Evolutionary conservation across 1,140 invertebrate species (phyloP), one percentile per base, ranked within the genome.

Genomic region (Cotesia typhae): DNA sequence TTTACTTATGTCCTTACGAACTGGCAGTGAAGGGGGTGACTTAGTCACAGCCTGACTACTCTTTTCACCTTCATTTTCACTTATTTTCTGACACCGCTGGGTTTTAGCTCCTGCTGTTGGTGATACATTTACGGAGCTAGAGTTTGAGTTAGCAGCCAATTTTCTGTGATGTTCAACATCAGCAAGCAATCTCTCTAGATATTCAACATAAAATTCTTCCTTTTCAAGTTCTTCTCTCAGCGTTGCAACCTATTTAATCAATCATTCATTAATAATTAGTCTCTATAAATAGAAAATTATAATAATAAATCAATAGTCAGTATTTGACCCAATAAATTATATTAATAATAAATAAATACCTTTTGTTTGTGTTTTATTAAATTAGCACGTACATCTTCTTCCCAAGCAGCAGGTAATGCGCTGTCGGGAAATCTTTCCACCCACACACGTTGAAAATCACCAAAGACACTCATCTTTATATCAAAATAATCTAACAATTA

Each of bases 131-230:
- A n/a, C 12, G 2, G 47, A 63, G 3, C 53, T 14, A 47, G 67
- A 51, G 9, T 12, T n/a, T 1, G 78, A 75, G 63, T 73, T 82
- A 59, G 82, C 84, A n/a, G 83, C 79, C 37, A 84, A 70, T 71
- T 82, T 79, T 67, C 91, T 92, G 77, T 92, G 92, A 76, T 92
- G 91, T 77, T 94, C 93, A 6, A 95, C 93, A 86, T 95, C 94
- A 64, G 92, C 92, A 17, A 96, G 81, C 53, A 96, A 83, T 70
- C 92, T 90, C 83, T 96, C 94, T 75, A 96, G 88, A 86, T 96
- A 96, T 82, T 95, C 93, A 5, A 96, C 94, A 80, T 96, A 96
- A 80, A 95, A 93, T 81, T 95, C 92, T 86, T 96, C 95, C 81
- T 96, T 94, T 80, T 95, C 93, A 38, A 96, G 86, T 85, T 96